Evolutionary conservation across 2,888 invertebrate genomes (phyloP).

Genomic region (Gymnocheta viridis): DNA sequence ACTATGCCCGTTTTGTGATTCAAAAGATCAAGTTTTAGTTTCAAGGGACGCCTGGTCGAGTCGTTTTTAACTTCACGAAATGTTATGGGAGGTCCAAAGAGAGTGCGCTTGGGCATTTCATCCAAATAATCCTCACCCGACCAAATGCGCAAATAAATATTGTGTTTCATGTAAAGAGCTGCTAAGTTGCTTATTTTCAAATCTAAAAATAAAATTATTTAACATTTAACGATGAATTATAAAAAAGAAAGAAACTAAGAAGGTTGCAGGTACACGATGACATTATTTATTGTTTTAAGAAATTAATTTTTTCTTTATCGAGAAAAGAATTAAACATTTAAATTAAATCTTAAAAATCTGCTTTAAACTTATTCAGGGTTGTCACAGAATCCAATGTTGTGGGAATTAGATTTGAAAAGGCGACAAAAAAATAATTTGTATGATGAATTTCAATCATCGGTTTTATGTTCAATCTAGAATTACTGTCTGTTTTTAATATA

Average conservation of each 20-base stretch:
- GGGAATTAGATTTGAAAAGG: no score
- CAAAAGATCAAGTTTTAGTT: conserved; percentile 72
- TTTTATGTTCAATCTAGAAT: no score
- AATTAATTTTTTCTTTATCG: no score
- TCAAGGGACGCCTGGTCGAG: conserved; percentile 71
- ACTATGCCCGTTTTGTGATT: conserved; percentile 77
- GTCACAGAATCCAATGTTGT: no score
- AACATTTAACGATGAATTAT: no score
- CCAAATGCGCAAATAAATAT: conserved; percentile 75
- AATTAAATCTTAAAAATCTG: no score
- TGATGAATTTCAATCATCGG: no score
- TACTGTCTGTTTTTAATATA: no score
- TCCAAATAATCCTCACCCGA: conserved; percentile 73
- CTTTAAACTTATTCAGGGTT: no score
- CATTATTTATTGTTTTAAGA: background rate
- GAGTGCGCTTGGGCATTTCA: conserved; percentile 28
- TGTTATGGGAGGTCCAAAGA: conserved; percentile 73
- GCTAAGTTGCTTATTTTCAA: background rate
- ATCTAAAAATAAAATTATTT: conserved; percentile 2
- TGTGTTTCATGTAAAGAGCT: conserved; percentile 63
- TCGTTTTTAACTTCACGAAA: conserved; percentile 73
- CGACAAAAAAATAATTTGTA: no score
- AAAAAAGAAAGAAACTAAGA: background rate
- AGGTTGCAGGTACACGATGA: background rate
- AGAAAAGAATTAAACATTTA: no score